Evolutionary conservation across 2,888 invertebrate genomes (phyloP), one percentile per base, ranked within the genome.

Genomic region (Laspeyria flexula): DNA sequence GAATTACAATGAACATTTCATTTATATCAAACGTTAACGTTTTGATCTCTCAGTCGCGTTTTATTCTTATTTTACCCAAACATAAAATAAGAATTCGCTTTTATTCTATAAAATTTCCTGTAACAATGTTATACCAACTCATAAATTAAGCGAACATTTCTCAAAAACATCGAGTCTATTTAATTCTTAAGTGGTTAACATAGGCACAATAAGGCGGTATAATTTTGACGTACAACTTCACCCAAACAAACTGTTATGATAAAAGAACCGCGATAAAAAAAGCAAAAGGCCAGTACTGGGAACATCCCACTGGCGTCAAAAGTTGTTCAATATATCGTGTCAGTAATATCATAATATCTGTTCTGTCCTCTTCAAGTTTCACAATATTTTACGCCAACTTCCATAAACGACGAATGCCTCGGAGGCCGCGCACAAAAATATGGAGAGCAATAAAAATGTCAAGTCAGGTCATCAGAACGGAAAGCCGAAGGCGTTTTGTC

Each of bases 381-480:
- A 83, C 85, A 82, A 91, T 90, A 90, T 89, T 90, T 91, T 79
- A 88, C 81, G 80, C 79, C 73, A 76, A 69, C 79, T 78, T 77
- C 81, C 78, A 82, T 77, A 83, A 85, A 75, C 80, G 76, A 70
- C 65, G 81, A 85, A 87, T 85, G 86, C 88, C 90, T 90, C 69
- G 67, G 89, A 90, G 90, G 90, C 85, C 84, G 73, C 59, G 53
- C 53, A 75, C 79, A 81, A 76, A 89, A 90, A 90, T 91, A 91
- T 92, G 85, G 88, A 77, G 72, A 74, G 89, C 88, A 90, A 91
- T 91, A 92, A 92, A 91, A 90, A 90, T 91, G 90, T 90, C 92
- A 91, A 90, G 90, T 91, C 90, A 90, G 90, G 92, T 91, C 92
- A 91, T 92, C 91, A 91, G 88, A 87, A 88, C 85, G 85, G 85